phyloP scores from a whole-genome alignment of 2,113 vertebrate genomes.

The Amblyornis subalaris region DNA sequence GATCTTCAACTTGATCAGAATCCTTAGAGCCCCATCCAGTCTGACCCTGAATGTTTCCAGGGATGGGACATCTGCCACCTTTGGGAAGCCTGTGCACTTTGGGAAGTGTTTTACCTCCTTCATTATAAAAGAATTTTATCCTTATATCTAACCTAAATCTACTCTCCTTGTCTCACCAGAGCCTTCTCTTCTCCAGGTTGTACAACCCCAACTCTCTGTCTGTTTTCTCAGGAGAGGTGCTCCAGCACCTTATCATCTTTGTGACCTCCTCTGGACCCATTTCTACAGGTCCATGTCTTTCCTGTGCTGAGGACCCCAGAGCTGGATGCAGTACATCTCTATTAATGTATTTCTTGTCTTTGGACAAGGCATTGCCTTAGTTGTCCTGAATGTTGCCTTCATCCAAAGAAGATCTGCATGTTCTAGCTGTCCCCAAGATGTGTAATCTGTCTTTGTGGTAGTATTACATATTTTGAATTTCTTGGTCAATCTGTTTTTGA shows the following conservation, averaged over 20 bases:
- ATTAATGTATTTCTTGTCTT: background rate
- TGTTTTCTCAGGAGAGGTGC: background rate
- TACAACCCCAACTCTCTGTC: background rate
- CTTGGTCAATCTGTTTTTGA: background rate
- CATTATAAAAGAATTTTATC: background rate
- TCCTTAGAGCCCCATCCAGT: background rate
- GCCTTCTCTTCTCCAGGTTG: background rate
- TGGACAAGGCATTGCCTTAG: background rate
- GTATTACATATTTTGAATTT: background rate
- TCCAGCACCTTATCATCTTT: background rate
- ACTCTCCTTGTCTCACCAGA: background rate
- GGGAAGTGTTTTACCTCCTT: background rate
- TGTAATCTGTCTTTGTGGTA: rapidly evolving
- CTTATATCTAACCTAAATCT: background rate
- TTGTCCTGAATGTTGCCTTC: background rate
- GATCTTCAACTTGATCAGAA: background rate
- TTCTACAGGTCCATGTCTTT: background rate
- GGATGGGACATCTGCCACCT: background rate
- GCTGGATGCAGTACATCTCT: background rate
- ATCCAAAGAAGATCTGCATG: background rate
- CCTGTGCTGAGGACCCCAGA: background rate
- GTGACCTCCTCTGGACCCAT: background rate
- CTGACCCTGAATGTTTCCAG: background rate
- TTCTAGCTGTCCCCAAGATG: background rate
- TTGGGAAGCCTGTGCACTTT: background rate